A percentile compares a stretch with the other conserved stretches of the same genome.
phyloP scores from a whole-genome alignment of 2,888 invertebrate genomes.

The Mayetiola destructor region DNA sequence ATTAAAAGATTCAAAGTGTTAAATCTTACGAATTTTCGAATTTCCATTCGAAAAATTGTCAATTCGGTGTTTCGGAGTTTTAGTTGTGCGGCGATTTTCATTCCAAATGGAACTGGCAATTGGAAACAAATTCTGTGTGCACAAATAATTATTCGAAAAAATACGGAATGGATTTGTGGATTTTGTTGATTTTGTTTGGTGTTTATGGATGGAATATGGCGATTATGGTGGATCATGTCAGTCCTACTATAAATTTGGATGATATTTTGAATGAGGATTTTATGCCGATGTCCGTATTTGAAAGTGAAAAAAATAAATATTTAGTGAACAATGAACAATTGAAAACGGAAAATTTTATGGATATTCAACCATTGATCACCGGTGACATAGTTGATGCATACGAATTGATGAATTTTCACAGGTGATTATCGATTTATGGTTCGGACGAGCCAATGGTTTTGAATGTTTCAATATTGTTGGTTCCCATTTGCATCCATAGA shows the following conservation, averaged over 20 bases:
- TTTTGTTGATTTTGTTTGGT: too few relatives aligned
- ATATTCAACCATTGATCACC: constrained; percentile 23
- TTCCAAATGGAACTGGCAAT: too few relatives aligned
- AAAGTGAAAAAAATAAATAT: neutral
- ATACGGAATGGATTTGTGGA: too few relatives aligned
- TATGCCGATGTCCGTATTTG: constrained; percentile 48
- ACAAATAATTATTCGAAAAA: too few relatives aligned
- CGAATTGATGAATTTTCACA: constrained; percentile 51
- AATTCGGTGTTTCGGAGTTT: too few relatives aligned
- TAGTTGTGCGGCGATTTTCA: too few relatives aligned
- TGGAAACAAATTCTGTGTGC: too few relatives aligned
- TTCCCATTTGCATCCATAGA: constrained; percentile 31
- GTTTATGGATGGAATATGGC: too few relatives aligned
- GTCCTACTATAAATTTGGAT: constrained; percentile 37
- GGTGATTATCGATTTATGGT: constrained; percentile 34
- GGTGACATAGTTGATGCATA: constrained; percentile 50
- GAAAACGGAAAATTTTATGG: neutral
- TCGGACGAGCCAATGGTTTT: neutral
- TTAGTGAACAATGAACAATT: neutral
- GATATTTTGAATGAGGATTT: constrained; percentile 55
- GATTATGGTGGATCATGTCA: neutral
- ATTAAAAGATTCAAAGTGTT: too few relatives aligned
- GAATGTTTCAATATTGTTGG: constrained; percentile 13
- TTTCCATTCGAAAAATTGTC: too few relatives aligned
- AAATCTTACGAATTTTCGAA: too few relatives aligned